A percentile compares a stretch with the other conserved stretches of the same genome.
Conservation (phyloP, 2,113 vertebrate species). For the Microcebus griseorufus region DNA sequence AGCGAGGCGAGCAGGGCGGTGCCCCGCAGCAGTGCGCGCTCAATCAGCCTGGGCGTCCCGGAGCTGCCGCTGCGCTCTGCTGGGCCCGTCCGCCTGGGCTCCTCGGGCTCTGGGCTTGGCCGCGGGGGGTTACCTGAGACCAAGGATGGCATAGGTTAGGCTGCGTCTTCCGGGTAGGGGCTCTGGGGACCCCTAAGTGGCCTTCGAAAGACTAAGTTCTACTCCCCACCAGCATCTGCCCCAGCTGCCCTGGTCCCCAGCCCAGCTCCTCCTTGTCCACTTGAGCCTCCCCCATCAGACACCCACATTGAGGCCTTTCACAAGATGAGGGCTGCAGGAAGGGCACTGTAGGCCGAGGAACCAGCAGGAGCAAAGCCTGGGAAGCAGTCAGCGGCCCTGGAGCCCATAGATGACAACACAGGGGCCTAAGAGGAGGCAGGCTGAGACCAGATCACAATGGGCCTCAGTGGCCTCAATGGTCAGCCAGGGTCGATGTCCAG, state of each 20-base stretch:
- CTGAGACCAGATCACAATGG: neutral
- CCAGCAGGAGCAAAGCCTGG: neutral
- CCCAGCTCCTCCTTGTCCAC: neutral
- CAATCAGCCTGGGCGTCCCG: constrained; percentile 84
- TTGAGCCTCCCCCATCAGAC: rapidly evolving
- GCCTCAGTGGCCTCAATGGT: neutral
- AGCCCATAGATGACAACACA: neutral
- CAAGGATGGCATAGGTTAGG: constrained; percentile 66
- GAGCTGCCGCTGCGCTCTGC: constrained; percentile 59
- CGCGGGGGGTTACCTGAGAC: constrained; percentile 55
- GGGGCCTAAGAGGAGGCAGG: neutral
- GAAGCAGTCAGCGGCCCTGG: neutral
- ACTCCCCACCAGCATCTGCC: neutral
- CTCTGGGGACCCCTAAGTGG: neutral
- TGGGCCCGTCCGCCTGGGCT: constrained; percentile 65
- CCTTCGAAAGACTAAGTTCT: neutral
- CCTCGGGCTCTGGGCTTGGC: constrained; percentile 74
- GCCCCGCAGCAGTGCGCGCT: constrained; percentile 85
- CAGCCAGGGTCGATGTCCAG: neutral
- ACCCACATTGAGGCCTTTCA: neutral
- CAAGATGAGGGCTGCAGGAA: neutral
- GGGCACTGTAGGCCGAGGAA: no score
- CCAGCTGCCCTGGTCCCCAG: neutral
- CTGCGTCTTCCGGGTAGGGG: neutral
- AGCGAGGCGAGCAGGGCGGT: constrained; percentile 89